Evolutionary conservation across 2,888 invertebrate species (phyloP).

Genomic region (Cheilosia grossa): DNA sequence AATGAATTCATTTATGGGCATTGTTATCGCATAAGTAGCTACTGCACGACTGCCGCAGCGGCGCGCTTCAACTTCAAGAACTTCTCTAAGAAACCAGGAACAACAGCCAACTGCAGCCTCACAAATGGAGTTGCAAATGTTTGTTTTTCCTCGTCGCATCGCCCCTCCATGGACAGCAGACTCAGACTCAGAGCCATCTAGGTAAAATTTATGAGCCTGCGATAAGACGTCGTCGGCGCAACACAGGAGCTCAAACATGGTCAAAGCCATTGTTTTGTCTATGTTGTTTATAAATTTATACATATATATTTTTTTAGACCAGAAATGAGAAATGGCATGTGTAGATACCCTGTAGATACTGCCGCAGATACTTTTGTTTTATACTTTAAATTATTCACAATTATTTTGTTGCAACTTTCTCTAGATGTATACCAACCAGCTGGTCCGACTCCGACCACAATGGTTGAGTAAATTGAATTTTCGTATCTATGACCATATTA

Average conservation of each 20-base stretch:
- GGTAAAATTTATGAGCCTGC: slow-evolving; percentile 65
- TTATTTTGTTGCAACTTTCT: slow-evolving; percentile 69
- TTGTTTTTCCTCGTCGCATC: slow-evolving; percentile 32
- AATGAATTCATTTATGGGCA: slow-evolving; percentile 75
- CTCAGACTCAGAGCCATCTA: slow-evolving; percentile 41
- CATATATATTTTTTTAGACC: not conserved
- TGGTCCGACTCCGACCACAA: not conserved
- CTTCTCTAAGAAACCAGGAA: slow-evolving; percentile 36
- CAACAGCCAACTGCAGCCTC: slow-evolving; percentile 33
- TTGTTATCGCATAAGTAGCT: slow-evolving; percentile 74
- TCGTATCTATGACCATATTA: slow-evolving; percentile 36
- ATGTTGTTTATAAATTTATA: slow-evolving; percentile 19
- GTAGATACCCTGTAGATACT: slow-evolving; percentile 41
- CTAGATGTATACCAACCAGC: slow-evolving; percentile 2
- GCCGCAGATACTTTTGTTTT: slow-evolving; percentile 48
- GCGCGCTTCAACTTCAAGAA: slow-evolving; percentile 46
- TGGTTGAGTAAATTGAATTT: slow-evolving; percentile 51
- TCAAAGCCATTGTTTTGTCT: slow-evolving; percentile 67
- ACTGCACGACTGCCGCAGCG: slow-evolving; percentile 59
- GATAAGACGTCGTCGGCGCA: slow-evolving; percentile 69
- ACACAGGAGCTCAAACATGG: slow-evolving; percentile 73
- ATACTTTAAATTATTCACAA: slow-evolving; percentile 72
- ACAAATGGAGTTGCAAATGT: slow-evolving; percentile 73
- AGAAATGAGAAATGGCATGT: slow-evolving; percentile 66
- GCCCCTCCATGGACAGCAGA: not conserved